phyloP scores from a whole-genome alignment of 2,888 invertebrate species.

The Patella ulyssiponensis region DNA sequence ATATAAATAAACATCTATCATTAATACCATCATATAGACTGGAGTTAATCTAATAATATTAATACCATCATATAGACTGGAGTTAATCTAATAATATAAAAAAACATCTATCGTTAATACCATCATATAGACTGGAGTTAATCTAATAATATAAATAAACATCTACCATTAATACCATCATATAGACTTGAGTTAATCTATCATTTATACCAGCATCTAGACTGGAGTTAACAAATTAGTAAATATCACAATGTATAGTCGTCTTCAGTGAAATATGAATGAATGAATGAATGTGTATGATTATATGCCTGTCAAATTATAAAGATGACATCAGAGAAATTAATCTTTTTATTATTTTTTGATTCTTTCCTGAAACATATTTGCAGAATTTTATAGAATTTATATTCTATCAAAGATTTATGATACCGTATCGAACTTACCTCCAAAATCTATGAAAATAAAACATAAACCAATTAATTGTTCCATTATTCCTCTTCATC shows the following conservation, averaged over 20 bases:
- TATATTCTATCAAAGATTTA: neutral
- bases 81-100: constrained; percentile 53
- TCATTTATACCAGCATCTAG: constrained; percentile 51
- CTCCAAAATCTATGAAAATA: constrained; percentile 49
- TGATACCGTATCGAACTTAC: constrained; percentile 23
- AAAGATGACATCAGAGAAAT: neutral
- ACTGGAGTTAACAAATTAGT: too few relatives aligned
- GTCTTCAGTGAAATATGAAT: too few relatives aligned
- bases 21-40: constrained; percentile 56
- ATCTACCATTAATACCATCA: constrained; percentile 56
- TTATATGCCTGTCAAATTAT: too few relatives aligned
- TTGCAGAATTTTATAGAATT: neutral
- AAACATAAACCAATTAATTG: constrained; percentile 45
- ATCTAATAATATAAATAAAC: constrained; percentile 42
- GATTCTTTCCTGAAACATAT: neutral
- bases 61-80: constrained; percentile 58
- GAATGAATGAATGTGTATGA: too few relatives aligned
- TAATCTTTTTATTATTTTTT: neutral
- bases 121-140: constrained; percentile 58
- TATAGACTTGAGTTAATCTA: constrained; percentile 58
- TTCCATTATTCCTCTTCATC: constrained; percentile 37
- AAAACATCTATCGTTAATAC: constrained; percentile 54
- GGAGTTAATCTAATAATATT: constrained; percentile 55
- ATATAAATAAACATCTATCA: constrained; percentile 56
- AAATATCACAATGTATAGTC: too few relatives aligned